A percentile compares a stretch with the other conserved stretches of the same genome.
Conservation (phyloP, 1,140 invertebrate genomes). For the Cephus cinctus region DNA sequence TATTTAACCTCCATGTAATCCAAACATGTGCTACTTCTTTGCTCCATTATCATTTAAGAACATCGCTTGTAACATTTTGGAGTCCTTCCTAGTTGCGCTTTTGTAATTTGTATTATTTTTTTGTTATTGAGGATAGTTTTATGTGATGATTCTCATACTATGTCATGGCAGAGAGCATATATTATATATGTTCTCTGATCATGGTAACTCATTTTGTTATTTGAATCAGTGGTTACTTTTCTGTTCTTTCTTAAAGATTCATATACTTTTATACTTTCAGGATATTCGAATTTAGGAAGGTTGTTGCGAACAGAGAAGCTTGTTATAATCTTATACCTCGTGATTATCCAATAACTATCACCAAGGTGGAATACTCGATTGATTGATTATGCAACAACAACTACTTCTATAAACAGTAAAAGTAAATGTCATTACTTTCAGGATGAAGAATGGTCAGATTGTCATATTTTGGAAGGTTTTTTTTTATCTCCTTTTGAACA, state of each 20-base stretch:
- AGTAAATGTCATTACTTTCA: slow-evolving; percentile 42
- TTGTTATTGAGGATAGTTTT: too few species aligned
- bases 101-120: too few species aligned
- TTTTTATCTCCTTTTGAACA: slow-evolving; percentile 85
- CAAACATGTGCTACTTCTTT: slow-evolving; percentile 3
- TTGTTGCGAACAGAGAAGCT: slow-evolving; percentile 77
- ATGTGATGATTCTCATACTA: too few species aligned
- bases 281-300: slow-evolving; percentile 87
- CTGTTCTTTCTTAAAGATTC: slow-evolving; percentile 2
- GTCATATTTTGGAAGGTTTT: slow-evolving; percentile 79
- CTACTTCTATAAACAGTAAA: slow-evolving; percentile 3
- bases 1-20: slow-evolving; percentile 7
- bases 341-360: slow-evolving; percentile 86
- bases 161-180: too few species aligned
- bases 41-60: too few species aligned
- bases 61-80: too few species aligned
- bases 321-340: slow-evolving; percentile 80
- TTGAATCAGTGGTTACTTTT: too few species aligned
- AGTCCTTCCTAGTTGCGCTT: too few species aligned
- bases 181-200: too few species aligned
- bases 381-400: slow-evolving; percentile 10
- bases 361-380: slow-evolving; percentile 67
- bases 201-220: too few species aligned
- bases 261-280: slow-evolving; percentile 54
- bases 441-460: slow-evolving; percentile 77